Evolutionary conservation across 2,113 vertebrate genomes (phyloP), one percentile per base, ranked within the genome.

Genomic region (Eonycteris spelaea): DNA sequence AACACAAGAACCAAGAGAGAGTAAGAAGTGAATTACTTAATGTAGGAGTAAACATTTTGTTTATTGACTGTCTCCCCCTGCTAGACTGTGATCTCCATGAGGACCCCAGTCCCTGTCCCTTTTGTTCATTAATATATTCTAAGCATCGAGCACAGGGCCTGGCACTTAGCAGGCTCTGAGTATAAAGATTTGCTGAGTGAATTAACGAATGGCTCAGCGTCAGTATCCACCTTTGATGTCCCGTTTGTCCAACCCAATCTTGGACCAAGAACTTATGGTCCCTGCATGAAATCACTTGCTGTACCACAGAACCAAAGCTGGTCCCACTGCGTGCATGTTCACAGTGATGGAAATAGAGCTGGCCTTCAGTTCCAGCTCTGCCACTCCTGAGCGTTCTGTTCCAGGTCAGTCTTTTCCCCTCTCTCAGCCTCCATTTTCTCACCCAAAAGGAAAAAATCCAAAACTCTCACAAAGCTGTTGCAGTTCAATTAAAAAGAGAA

Each of bases 301-400:
- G 40, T 63, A 26, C 73, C 65, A 2, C 15, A 61, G 77, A 33
- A 8, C 16, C 2, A 0, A 68, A 22, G 35, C 19, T 35, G 38
- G 40, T 24, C 5, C 24, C 8, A 0, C 57, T 8, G 16, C 4
- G 10, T 3, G 0, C 0, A 0, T 10, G 8, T 9, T 26, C n/a
- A 43, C 13, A 45, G 59, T 68, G 22, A 9, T 16, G 53, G 77
- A 38, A 26, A 21, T 57, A 61, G 33, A 65, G 24, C 55, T 2
- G 5, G 48, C 6, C 35, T 18, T 11, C 30, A 53, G 59, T 10
- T 57, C 33, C 26, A 7, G 40, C 55, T 38, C 71, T 33, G 67
- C 16, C 26, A 2, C 4, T 1, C 5, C 28, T 2, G 12, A 1
- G 16, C 48, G 59, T 74, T 16, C 65, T 68, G 7, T 11, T 57